These are phyloP conservation scores for Hipparchia semele DNA, from an alignment of 2,888 invertebrate genomes.

Conservation along the genomic window DNA sequence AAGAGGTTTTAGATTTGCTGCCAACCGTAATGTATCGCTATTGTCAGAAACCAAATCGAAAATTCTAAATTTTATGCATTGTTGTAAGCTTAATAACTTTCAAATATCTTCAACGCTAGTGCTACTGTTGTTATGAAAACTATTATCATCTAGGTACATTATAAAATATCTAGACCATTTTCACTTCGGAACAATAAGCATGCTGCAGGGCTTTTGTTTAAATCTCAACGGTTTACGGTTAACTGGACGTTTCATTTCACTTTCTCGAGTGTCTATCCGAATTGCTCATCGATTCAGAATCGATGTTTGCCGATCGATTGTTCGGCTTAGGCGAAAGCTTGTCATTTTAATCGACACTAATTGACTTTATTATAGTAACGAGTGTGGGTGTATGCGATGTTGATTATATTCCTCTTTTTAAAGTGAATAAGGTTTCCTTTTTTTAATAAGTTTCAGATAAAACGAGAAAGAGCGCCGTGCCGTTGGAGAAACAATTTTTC, in stretches of 20 bases:
- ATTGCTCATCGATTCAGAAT: constrained; percentile 30
- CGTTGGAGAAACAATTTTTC: too few relatives aligned
- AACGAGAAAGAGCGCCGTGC: too few relatives aligned
- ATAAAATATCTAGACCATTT: constrained; percentile 19
- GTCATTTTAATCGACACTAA: constrained; percentile 28
- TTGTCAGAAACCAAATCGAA: background rate
- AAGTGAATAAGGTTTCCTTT: too few relatives aligned
- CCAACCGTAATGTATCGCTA: background rate
- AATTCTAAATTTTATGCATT: background rate
- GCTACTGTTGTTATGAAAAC: constrained; percentile 9
- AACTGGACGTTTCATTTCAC: constrained; percentile 22
- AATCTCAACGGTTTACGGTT: constrained; percentile 20
- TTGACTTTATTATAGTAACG: constrained; percentile 16
- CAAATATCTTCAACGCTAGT: background rate
- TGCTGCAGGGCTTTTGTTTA: constrained; percentile 14
- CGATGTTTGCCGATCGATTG: constrained; percentile 34
- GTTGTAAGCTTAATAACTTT: constrained; percentile 12
- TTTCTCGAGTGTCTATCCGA: constrained; percentile 30
- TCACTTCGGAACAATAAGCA: constrained; percentile 20
- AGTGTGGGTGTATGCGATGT: constrained; percentile 7
- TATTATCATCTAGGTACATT: background rate
- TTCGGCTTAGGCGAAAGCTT: constrained; percentile 33
- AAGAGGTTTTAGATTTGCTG: background rate
- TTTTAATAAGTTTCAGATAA: too few relatives aligned
- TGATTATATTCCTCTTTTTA: constrained; percentile 3